Conservation (phyloP, 2,797 vertebrate genomes). For the Aythya fuligula region DNA sequence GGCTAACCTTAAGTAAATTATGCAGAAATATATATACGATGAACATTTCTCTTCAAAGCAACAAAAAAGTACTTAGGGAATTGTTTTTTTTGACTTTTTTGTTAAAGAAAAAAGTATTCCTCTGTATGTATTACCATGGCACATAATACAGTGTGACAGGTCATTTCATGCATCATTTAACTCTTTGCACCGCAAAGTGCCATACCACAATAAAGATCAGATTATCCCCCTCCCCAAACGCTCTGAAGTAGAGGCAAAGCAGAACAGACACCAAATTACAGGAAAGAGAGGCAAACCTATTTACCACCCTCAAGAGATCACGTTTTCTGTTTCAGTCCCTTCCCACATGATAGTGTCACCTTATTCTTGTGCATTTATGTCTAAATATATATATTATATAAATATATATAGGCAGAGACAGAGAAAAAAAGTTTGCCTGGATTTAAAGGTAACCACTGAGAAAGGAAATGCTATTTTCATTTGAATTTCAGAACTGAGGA, state of each 20-base stretch:
- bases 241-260: background rate
- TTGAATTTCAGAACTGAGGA: background rate
- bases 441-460: background rate
- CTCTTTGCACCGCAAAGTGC: conserved; percentile 61
- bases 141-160: conserved; percentile 64
- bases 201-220: conserved; percentile 24
- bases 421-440: rapidly evolving
- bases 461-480: background rate
- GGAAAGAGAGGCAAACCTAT: background rate
- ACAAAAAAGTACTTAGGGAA: background rate
- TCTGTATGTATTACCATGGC: background rate
- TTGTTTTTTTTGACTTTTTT: background rate
- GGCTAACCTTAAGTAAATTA: conserved; percentile 1
- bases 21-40: background rate
- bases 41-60: background rate
- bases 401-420: background rate
- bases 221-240: background rate
- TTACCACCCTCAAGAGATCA: background rate
- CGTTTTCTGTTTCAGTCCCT: background rate
- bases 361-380: background rate
- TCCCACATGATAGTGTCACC: background rate
- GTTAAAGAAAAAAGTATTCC: background rate
- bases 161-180: conserved; percentile 78
- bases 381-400: too few relatives aligned
- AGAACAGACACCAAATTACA: background rate